Evolutionary conservation across 2,888 invertebrate genomes (phyloP), one percentile per base, ranked within the genome.

Genomic region (Scaeva pyrastri): DNA sequence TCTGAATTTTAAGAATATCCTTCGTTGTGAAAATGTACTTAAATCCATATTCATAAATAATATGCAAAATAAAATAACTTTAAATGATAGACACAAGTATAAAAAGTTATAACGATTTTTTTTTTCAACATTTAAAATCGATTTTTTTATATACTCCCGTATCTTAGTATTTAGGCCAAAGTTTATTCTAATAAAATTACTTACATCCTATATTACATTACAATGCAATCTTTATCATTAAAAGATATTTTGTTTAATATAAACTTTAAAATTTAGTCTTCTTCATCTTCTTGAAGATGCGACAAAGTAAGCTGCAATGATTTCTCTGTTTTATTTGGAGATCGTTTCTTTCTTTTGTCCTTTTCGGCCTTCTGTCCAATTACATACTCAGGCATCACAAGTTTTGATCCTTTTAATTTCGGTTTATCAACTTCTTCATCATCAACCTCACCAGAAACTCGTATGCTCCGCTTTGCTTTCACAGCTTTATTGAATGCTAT

Each of bases 361-460:
- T 94, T 88, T 93, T 94, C 64, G 92, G 92, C 88, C 94, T 94
- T 88, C 94, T 94, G 90, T 0, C 97, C 97, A 77, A 97, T 94
- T 16, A 96, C 94, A 93, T 97, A 97, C 90, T 97, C 97, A 0
- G 97, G 97, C 96, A 97, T 96, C 0, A 97, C 92, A 56, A 96
- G 90, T 92, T 96, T 97, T 75, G 95, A 95, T 83, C 94, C 95
- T 89, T 94, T 94, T 89, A 96, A 95, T 68, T 94, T 92, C 6
- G 94, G 91, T 83, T 93, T 94, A 88, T 90, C 91, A 7, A 90
- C 62, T 41, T 92, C 91, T 0, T 89, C 89, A 62, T 91, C 91
- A 64, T 87, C 88, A 0, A 89, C 86, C 23, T 92, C 91, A 21
- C 90, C 89, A 2, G 91, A 89, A 21, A 88, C 78, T 68, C 90